Evolutionary conservation across 2,113 vertebrate genomes (phyloP).

Genomic region (Seriola aureovittata): DNA sequence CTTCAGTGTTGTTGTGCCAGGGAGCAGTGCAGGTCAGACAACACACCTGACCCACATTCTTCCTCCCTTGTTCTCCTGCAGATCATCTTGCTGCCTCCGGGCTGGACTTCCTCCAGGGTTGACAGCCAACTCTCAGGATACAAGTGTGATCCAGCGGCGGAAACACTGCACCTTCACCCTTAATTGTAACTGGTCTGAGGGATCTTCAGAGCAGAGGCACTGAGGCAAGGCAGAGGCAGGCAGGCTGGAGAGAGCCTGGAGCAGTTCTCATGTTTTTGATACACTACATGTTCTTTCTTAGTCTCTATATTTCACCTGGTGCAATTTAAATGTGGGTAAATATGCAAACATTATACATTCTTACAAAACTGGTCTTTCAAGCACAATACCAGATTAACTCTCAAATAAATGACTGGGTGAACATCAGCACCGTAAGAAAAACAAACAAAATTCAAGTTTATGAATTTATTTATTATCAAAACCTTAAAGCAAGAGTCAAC

Average conservation of each 20-base stretch:
- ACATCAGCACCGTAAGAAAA: neutral
- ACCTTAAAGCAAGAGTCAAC: neutral
- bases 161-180: slow-evolving; percentile 72
- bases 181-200: slow-evolving; percentile 52
- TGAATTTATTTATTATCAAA: slow-evolving; percentile 43
- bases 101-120: slow-evolving; percentile 65
- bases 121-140: slow-evolving; percentile 67
- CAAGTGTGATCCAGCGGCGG: slow-evolving; percentile 58
- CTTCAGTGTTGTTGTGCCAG: neutral
- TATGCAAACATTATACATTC: neutral
- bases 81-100: slow-evolving; percentile 55
- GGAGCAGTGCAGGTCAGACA: slow-evolving; percentile 9
- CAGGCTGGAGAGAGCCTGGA: neutral
- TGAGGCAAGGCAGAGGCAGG: neutral
- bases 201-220: neutral
- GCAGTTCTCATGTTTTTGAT: no score
- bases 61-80: slow-evolving; percentile 3
- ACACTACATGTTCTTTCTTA: neutral
- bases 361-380: neutral
- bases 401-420: neutral
- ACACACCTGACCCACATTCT: slow-evolving; percentile 45
- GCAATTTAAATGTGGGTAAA: neutral
- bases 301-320: neutral
- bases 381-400: neutral
- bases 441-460: slow-evolving; percentile 10